phyloP scores from a whole-genome alignment of 2,113 vertebrate species.

The Aythya baeri region DNA sequence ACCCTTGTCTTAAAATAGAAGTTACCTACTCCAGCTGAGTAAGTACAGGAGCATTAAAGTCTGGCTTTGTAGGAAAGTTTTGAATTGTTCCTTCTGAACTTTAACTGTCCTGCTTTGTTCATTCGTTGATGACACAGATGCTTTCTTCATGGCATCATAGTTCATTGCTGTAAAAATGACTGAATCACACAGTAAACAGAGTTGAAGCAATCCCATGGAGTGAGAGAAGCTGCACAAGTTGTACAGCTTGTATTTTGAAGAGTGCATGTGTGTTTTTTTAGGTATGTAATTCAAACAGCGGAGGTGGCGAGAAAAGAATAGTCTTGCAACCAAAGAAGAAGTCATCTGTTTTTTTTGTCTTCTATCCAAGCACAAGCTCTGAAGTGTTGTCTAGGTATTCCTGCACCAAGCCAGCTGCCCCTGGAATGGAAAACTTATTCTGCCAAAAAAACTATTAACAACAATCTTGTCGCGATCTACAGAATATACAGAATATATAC shows the following conservation, averaged over 20 bases:
- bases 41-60: neutral
- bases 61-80: neutral
- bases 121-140: neutral
- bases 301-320: conserved; percentile 1
- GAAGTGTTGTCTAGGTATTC: conserved; percentile 15
- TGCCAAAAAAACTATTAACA: neutral
- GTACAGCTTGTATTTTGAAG: conserved; percentile 4
- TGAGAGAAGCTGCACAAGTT: neutral
- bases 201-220: conserved; percentile 2
- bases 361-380: neutral
- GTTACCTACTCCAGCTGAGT: neutral
- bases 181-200: conserved; percentile 48
- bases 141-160: conserved; percentile 53
- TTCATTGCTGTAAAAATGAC: conserved; percentile 33
- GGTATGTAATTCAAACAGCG: neutral
- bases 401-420: neutral
- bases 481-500: too few species aligned
- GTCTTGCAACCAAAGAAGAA: neutral
- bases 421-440: neutral
- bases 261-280: conserved; percentile 1
- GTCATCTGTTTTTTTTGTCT: neutral
- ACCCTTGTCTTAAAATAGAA: neutral
- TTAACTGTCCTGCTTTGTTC: conserved; percentile 38
- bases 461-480: neutral
- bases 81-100: conserved; percentile 18